Evolutionary conservation across 2,113 vertebrate genomes (phyloP), one percentile per base, ranked within the genome.

Genomic region (Saimiri boliviensis): DNA sequence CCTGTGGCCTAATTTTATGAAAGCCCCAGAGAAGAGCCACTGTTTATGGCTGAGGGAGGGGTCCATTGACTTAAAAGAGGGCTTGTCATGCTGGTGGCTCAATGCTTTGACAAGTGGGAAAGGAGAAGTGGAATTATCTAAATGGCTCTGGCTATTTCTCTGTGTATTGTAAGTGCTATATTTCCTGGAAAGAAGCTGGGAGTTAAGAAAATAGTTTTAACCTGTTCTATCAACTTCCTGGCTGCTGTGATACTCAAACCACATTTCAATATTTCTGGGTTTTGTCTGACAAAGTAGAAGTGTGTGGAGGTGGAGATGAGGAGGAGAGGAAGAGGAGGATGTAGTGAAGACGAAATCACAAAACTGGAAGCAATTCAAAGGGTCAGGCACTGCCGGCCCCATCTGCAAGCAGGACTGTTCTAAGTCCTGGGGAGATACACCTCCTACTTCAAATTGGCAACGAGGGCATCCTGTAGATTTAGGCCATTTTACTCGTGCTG

Each of bases 131-230:
- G 77, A 94, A 93, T 94, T 40, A 93, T 70, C 94, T 97, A 97
- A 97, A 94, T 94, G 91, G 77, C 80, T 88, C 1, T 7, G 68
- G 96, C 92, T 97, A 89, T 96, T 95, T 96, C 92, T 97, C 92
- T 91, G 47, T 92, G 84, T 88, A 25, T 70, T 73, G 6, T 95
- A 96, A 94, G 97, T 86, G 86, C 95, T 95, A 1, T 86, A 79
- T 96, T 98, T 98, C 96, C 96, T 97, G 97, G 97, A 97, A 98
- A 97, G 95, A 95, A 96, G 86, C 73, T 1, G 66, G 93, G 86
- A 97, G 58, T 97, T 88, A 97, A 96, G 84, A 97, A 96, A 96
- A 97, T 76, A 96, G 82, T 97, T 97, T 96, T 96, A 97, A 92
- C 93, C 95, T 97, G 86, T 95, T 96, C 82, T 90, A n/a, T 94